Percentiles rank a stretch among this genome's conserved stretches.
These are phyloP conservation scores for Drosophila repleta DNA, from an alignment of 1,140 invertebrate species.

Conservation along the genomic window DNA sequence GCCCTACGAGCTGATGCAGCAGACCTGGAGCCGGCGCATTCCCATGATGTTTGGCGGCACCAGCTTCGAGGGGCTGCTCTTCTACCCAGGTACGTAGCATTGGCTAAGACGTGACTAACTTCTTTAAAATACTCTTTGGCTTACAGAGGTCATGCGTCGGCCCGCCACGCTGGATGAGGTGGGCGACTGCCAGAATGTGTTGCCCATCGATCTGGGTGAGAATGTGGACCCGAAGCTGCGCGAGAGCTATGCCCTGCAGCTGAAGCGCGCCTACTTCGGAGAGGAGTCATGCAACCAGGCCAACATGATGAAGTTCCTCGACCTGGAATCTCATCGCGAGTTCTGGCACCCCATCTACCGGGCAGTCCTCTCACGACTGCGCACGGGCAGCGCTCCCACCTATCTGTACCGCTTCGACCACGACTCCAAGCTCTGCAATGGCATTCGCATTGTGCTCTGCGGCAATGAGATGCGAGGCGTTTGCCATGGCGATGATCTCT, in stretches of 20 bases:
- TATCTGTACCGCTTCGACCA: constrained; percentile 84
- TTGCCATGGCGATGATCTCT: constrained; percentile 87
- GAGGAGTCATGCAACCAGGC: constrained; percentile 58
- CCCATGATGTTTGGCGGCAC: constrained; percentile 84
- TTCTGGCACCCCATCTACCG: constrained; percentile 84
- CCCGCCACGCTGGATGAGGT: constrained; percentile 74
- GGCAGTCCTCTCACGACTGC: constrained; percentile 62
- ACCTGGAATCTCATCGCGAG: constrained; percentile 79
- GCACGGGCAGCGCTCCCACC: constrained; percentile 73
- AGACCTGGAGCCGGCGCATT: constrained; percentile 77
- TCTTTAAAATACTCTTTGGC: neutral
- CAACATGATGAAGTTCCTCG: constrained; percentile 75
- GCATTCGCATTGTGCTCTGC: constrained; percentile 73
- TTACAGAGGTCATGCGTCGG: constrained; percentile 67
- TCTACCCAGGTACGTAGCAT: constrained; percentile 67
- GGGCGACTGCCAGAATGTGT: constrained; percentile 60
- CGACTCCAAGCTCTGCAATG: constrained; percentile 74
- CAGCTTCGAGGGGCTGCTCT: constrained; percentile 77
- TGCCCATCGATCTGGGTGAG: constrained; percentile 62
- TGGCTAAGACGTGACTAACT: neutral
- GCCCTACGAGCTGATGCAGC: constrained; percentile 55
- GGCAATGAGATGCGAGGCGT: constrained; percentile 84
- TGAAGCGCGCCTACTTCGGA: constrained; percentile 72
- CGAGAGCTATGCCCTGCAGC: constrained; percentile 56
- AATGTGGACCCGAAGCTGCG: constrained; percentile 53